phyloP scores from a whole-genome alignment of 2,888 invertebrate species.

The Perdita meconis region DNA sequence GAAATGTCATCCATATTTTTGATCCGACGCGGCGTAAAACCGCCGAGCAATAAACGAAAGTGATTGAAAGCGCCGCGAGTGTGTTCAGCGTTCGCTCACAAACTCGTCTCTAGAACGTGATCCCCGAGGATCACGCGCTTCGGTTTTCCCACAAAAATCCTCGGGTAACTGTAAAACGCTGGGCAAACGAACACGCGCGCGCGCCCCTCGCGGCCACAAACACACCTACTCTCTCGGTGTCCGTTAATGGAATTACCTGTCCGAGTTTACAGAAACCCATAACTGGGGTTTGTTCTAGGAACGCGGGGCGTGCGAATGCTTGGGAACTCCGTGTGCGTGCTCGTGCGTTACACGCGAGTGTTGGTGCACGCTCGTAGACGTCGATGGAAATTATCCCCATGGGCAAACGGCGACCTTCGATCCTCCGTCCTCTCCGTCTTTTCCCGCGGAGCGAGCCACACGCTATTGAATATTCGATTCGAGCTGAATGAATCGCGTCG shows the following conservation, averaged over 20 bases:
- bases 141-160: constrained; percentile 67
- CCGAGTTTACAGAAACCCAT: constrained; percentile 75
- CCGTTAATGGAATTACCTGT: constrained; percentile 75
- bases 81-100: constrained; percentile 42
- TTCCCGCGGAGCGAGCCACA: constrained; percentile 8
- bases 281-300: constrained; percentile 73
- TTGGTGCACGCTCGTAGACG: constrained; percentile 20
- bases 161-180: constrained; percentile 69
- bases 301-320: constrained; percentile 68
- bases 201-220: constrained; percentile 57
- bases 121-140: constrained; percentile 49
- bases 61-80: constrained; percentile 30
- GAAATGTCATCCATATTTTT: constrained; percentile 13
- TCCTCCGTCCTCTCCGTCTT: constrained; percentile 26
- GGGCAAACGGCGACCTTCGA: constrained; percentile 68
- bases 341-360: constrained; percentile 15
- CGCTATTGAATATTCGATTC: background rate
- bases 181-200: constrained; percentile 52
- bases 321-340: constrained; percentile 36
- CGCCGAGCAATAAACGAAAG: constrained; percentile 47
- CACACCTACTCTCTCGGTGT: constrained; percentile 69
- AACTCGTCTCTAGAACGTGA: constrained; percentile 53
- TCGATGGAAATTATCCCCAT: constrained; percentile 68
- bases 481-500: background rate
- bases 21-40: background rate